Conservation (phyloP, 1,140 invertebrate genomes). For the Fopius arisanus region DNA sequence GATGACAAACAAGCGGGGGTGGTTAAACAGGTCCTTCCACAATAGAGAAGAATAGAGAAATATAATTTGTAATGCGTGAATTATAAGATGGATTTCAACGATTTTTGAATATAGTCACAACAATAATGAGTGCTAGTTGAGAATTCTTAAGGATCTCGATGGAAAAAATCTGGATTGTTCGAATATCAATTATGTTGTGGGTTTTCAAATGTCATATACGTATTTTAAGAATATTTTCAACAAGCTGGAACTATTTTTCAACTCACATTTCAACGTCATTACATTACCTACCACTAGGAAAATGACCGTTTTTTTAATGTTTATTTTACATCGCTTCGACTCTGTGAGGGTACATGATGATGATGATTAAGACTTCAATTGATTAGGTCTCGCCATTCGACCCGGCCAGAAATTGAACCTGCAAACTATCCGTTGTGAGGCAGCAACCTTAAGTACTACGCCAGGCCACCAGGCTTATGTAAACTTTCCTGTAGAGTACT, state of each 20-base stretch:
- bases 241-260: neutral
- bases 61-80: neutral
- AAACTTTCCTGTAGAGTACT: too few relatives aligned
- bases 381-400: too few relatives aligned
- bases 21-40: conserved; percentile 9
- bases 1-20: conserved; percentile 20
- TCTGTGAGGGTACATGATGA: too few relatives aligned
- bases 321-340: too few relatives aligned
- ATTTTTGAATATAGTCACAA: neutral
- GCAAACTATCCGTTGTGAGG: too few relatives aligned
- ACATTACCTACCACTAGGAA: neutral
- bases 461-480: too few relatives aligned
- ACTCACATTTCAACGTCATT: neutral
- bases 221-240: neutral
- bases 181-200: neutral
- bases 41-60: conserved; percentile 10
- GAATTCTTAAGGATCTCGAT: neutral
- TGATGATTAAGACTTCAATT: too few relatives aligned
- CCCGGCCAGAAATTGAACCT: too few relatives aligned
- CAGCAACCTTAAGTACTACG: too few relatives aligned
- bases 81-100: neutral
- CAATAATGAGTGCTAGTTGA: neutral
- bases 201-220: neutral
- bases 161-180: neutral
- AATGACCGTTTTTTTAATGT: too few relatives aligned